These are phyloP conservation scores for Erethizon dorsatum DNA, from an alignment of 2,797 vertebrate species.

Conservation along the genomic window DNA sequence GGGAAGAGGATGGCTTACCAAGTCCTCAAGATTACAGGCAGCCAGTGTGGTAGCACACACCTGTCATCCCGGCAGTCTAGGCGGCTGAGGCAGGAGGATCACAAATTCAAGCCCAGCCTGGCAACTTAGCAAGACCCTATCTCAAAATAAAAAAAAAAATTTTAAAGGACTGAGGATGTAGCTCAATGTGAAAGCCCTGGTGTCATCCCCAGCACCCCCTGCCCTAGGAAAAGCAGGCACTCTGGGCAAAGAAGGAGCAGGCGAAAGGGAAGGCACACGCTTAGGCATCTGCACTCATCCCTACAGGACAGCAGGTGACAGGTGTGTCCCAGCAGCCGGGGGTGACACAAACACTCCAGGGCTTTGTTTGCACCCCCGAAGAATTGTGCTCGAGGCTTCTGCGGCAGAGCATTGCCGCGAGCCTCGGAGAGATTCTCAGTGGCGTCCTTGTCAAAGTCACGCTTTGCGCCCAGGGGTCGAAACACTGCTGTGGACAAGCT, in stretches of 20 bases:
- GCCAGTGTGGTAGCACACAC: background rate
- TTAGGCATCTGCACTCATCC: slow-evolving; percentile 93
- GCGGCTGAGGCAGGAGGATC: background rate
- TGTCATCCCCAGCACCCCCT: background rate
- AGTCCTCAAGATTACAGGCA: slow-evolving; percentile 94
- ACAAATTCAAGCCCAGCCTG: background rate
- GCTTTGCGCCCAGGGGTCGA: slow-evolving; percentile 87
- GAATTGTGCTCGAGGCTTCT: slow-evolving; percentile 89
- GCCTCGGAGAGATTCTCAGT: slow-evolving; percentile 93
- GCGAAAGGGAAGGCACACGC: slow-evolving; percentile 91
- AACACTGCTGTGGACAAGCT: slow-evolving; percentile 88
- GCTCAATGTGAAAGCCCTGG: background rate
- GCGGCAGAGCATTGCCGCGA: slow-evolving; percentile 90
- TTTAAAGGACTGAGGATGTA: background rate
- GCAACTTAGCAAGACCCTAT: background rate
- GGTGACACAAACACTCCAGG: background rate
- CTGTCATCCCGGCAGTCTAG: background rate
- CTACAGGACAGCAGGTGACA: slow-evolving; percentile 86
- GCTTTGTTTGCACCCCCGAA: background rate
- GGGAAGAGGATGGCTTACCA: slow-evolving; percentile 94
- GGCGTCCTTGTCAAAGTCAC: slow-evolving; percentile 93
- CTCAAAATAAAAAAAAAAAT: background rate
- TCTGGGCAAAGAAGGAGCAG: slow-evolving; percentile 88
- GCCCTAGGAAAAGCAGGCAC: slow-evolving; percentile 88
- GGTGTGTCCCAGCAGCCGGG: background rate